Conservation (phyloP, 64 coral and sea anemone genomes). For the Actinia tenebrosa region DNA sequence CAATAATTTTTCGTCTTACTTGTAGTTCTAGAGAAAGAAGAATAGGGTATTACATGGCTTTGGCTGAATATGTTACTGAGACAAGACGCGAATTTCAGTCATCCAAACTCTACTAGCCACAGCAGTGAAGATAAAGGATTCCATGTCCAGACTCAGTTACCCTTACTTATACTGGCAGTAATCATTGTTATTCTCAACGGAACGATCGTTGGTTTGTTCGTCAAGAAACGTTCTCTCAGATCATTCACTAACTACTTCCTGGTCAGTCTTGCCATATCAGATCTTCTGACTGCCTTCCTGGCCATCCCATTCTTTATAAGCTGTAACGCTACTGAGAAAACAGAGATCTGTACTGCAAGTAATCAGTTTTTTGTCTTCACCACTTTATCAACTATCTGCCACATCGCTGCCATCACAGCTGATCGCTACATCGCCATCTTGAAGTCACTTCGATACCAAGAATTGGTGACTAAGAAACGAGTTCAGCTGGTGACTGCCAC, state of each 20-base stretch:
- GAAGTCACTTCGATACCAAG: constrained; percentile 10
- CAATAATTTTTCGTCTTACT: too few species aligned
- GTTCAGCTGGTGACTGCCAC: not conserved
- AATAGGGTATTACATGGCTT: too few species aligned
- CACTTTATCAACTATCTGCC: not conserved
- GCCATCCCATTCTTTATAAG: not conserved
- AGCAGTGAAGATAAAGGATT: not conserved
- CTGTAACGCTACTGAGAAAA: not conserved
- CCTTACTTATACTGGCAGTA: not conserved
- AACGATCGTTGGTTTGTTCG: not conserved
- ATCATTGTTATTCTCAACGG: not conserved
- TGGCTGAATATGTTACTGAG: too few species aligned
- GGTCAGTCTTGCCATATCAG: constrained; percentile 2
- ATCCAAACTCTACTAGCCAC: too few species aligned
- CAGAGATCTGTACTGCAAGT: not conserved
- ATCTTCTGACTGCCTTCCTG: not conserved
- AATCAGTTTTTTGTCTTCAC: constrained; percentile 9
- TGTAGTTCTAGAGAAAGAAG: too few species aligned
- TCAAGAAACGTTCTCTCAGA: not conserved
- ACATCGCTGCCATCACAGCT: constrained; percentile 9
- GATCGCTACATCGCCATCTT: constrained; percentile 21
- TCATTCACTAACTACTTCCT: constrained; percentile 15
- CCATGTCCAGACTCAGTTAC: not conserved
- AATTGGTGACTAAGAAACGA: constrained; percentile 12
- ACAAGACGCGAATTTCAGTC: too few species aligned